These are phyloP conservation scores for Bombyx mori DNA, from an alignment of 1,140 invertebrate species.

Conservation along the genomic window ASM3026992v2 NC_085117.1:7497001-7497500, in stretches of 20 bases:
- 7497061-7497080: too few relatives aligned
- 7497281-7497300: conserved; percentile 73
- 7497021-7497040: too few relatives aligned
- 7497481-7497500: conserved; percentile 63
- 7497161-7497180: too few relatives aligned
- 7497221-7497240: conserved; percentile 78
- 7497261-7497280: conserved; percentile 73
- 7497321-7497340: conserved; percentile 76
- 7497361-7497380: conserved; percentile 78
- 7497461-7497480: conserved; percentile 71
- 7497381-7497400: conserved; percentile 74
- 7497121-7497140: too few relatives aligned
- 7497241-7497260: conserved; percentile 80
- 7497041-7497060: too few relatives aligned
- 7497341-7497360: conserved; percentile 78
- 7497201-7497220: background rate
- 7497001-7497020: too few relatives aligned
- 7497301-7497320: conserved; percentile 67
- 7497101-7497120: too few relatives aligned
- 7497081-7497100: too few relatives aligned
- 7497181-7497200: too few relatives aligned
- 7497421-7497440: conserved; percentile 69
- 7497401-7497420: conserved; percentile 73
- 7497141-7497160: too few relatives aligned
- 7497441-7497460: conserved; percentile 76